Base-by-base conservation (phyloP, 2,888 invertebrate genomes). In the Carcina quercana region DNA sequence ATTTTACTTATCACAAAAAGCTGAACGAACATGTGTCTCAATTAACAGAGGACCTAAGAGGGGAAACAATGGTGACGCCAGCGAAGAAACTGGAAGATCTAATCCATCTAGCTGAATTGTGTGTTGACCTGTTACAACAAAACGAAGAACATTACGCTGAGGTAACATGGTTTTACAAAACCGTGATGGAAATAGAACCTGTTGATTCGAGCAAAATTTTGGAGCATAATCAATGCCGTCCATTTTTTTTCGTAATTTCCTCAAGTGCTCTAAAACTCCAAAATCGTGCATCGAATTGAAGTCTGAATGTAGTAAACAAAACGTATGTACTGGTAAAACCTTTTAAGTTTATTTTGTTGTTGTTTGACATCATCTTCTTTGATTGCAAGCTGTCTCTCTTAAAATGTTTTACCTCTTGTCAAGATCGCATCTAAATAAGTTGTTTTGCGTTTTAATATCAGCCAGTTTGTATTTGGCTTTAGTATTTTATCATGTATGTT, bases 71-170 rank as follows among this genome's bases (percentile, higher is more conserved):
- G 73, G 92, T 94, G 33, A 89, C 94, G 14, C 93, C 96, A 5
- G 90, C 91, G 34, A 95, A 95, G 82, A 95, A 96, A 68, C 86
- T 99, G 30, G 98, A 99, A 70, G 98, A 98, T 70, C 87, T 99
- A 34, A 96, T 98, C 59, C 97, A 96, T 69, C 88, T 99, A 48
- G 97, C 98, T 8, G 98, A 99, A 71, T 87, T 98, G 26, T 99
- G 99, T 82, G 98, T 99, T 32, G 99, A 99, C 74, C 88, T 99
- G 22, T 84, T 99, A 43, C 98, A 98, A 76, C 98, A 99, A 80
- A 99, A 99, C 70, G 98, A 99, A 86, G 99, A 99, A 78, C 98
- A 99, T 74, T 99, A 99, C 82, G 97, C 98, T 47, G 98, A 99
- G 95, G 98, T 99, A 89, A 85, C 30, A 19, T 33, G 33, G 12